phyloP scores from a whole-genome alignment of 2,797 vertebrate species.

The Catostomus latipinnis region DNA sequence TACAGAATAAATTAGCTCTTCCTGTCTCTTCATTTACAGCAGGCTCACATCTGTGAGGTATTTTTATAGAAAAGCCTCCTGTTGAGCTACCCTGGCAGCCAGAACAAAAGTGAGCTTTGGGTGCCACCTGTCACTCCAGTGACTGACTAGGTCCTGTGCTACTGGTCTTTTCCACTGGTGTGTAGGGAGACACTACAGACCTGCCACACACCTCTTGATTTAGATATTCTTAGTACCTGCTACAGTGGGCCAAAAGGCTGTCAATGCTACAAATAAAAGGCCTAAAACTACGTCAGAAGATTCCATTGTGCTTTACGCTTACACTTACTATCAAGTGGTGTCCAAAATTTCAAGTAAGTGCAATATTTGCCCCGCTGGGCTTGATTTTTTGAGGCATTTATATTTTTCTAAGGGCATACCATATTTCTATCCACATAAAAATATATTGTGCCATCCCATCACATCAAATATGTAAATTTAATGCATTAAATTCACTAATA shows the following conservation, averaged over 20 bases:
- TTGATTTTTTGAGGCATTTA: too few species aligned
- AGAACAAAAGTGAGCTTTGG: conserved; percentile 26
- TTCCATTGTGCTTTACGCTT: conserved; percentile 21
- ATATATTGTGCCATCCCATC: too few species aligned
- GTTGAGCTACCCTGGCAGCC: conserved; percentile 13
- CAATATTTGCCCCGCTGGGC: too few species aligned
- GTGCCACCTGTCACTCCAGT: conserved; percentile 63
- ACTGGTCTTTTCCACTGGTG: conserved; percentile 33
- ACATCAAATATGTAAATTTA: too few species aligned
- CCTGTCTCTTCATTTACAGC: conserved; percentile 18
- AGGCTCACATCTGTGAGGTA: conserved; percentile 23
- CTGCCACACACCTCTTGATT: conserved; percentile 46
- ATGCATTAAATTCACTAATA: too few species aligned
- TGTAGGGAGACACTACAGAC: conserved; percentile 39
- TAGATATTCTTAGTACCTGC: conserved; percentile 48
- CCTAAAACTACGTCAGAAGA: conserved; percentile 35
- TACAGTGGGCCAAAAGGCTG: conserved; percentile 30
- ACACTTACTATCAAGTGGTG: neutral
- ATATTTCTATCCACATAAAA: too few species aligned
- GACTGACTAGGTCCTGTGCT: conserved; percentile 63
- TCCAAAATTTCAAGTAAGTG: too few species aligned
- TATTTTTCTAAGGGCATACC: too few species aligned
- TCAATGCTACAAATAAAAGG: conserved; percentile 36
- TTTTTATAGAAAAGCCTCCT: conserved; percentile 57
- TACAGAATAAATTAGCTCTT: neutral